Conservation (phyloP, 2,797 vertebrate genomes). For the Myotis daubentonii region DNA sequence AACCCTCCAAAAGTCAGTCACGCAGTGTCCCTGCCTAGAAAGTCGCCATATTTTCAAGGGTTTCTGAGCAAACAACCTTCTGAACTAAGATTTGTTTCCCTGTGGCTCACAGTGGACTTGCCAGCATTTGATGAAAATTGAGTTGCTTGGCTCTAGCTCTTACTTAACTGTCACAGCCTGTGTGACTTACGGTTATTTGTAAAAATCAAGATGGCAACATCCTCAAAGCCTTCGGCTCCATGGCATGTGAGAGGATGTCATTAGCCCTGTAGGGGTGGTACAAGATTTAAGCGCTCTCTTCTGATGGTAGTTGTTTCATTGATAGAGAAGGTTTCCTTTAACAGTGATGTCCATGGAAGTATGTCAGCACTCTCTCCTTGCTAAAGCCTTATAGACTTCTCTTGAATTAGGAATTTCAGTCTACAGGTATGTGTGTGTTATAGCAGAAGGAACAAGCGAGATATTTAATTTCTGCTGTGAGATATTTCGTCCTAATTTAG, state of each 20-base stretch:
- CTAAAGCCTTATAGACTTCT: not conserved
- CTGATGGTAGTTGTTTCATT: no score
- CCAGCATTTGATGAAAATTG: fast-evolving
- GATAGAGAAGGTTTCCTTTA: not conserved
- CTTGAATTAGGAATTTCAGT: not conserved
- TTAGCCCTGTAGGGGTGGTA: not conserved
- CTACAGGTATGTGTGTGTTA: not conserved
- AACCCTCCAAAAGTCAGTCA: not conserved
- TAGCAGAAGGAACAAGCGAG: not conserved
- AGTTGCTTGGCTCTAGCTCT: not conserved
- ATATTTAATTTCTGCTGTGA: not conserved
- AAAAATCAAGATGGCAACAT: not conserved
- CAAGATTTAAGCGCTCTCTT: not conserved
- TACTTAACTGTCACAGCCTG: fast-evolving
- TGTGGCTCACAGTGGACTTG: fast-evolving
- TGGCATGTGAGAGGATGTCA: not conserved
- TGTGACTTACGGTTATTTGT: not conserved
- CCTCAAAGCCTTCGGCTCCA: not conserved
- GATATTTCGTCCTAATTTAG: not conserved
- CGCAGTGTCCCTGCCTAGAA: not conserved
- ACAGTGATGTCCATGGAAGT: not conserved
- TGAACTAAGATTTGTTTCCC: no score
- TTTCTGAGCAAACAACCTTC: not conserved
- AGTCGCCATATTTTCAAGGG: not conserved
- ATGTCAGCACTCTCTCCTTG: no score